Evolutionary conservation across 2,888 invertebrate species (phyloP), one percentile per base, ranked within the genome.

Genomic region (Pantelozetes paolii): DNA sequence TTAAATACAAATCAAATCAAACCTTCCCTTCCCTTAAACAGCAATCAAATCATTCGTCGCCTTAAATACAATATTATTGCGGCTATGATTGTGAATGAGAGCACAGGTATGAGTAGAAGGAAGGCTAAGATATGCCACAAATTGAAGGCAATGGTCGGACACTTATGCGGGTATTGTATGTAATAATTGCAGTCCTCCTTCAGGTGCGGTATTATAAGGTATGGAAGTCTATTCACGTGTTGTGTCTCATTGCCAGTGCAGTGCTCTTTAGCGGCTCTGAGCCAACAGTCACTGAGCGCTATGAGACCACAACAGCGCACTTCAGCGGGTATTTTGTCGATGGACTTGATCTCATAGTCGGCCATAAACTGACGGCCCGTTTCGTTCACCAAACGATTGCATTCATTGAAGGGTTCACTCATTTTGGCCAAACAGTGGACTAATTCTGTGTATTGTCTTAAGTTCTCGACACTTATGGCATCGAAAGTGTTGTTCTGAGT

Each of bases 81-180:
- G 1, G 62, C 8, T 28, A 72, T 72, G 26, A 50, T 18, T 30
- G 42, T 5, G 48, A 72, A 72, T 9, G 42, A 32, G 1, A 72
- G 2, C 1, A 72, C 20, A 9, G 73, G 73, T 23, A 72, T 64
- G 1, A 72, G 5, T 5, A 72, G 45, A 45, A 72, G 73, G 26
- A 72, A 72, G 9, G 73, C 9, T 26, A 72, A 48, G 1, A 72
- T 72, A 18, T 72, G 73, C 64, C 64, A 72, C 18, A 72, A 32
- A 11, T 59, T 62, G 42, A 72, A 72, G 9, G 32, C 1, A 20
- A 11, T 67, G 23, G 6, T 42, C 26, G 36, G 23, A 28, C 73
- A 72, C 23, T 72, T 72, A 26, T 72, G 67, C 30, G 64, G 73
- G 40, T 72, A 72, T 18, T 36, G 23, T 20, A 72, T 64, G 28